phyloP scores from a whole-genome alignment of 2,797 vertebrate species.

The Siniperca scherzeri region DNA sequence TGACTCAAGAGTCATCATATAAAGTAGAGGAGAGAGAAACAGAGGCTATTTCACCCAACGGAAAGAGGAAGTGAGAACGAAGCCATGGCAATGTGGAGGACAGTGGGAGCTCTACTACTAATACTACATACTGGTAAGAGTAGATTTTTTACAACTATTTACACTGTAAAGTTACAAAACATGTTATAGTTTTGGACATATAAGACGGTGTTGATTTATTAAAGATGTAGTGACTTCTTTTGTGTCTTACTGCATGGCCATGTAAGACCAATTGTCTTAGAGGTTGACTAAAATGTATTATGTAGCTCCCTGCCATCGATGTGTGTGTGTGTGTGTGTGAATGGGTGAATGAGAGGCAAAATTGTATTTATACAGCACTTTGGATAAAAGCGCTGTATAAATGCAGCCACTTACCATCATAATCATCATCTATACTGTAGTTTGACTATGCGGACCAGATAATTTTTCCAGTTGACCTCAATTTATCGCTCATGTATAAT shows the following conservation, averaged over 20 bases:
- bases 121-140: conserved; percentile 79
- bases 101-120: conserved; percentile 66
- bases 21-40: conserved; percentile 39
- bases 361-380: too few species aligned
- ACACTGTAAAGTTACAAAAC: background rate
- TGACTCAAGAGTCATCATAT: conserved; percentile 57
- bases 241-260: background rate
- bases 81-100: conserved; percentile 75
- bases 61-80: conserved; percentile 12
- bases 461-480: background rate
- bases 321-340: too few species aligned
- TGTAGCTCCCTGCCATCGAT: too few species aligned
- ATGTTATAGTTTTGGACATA: too few species aligned
- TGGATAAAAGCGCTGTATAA: too few species aligned
- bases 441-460: background rate
- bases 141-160: background rate
- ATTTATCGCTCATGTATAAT: background rate
- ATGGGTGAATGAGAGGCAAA: too few species aligned
- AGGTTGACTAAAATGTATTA: background rate
- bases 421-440: background rate
- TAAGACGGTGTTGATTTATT: background rate
- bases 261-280: background rate
- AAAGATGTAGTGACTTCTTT: too few species aligned
- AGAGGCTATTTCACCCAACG: background rate
- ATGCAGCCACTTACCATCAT: too few species aligned